Evolutionary conservation across 2,113 vertebrate genomes (phyloP), one percentile per base, ranked within the genome.

Genomic region (Catharus minimus): DNA sequence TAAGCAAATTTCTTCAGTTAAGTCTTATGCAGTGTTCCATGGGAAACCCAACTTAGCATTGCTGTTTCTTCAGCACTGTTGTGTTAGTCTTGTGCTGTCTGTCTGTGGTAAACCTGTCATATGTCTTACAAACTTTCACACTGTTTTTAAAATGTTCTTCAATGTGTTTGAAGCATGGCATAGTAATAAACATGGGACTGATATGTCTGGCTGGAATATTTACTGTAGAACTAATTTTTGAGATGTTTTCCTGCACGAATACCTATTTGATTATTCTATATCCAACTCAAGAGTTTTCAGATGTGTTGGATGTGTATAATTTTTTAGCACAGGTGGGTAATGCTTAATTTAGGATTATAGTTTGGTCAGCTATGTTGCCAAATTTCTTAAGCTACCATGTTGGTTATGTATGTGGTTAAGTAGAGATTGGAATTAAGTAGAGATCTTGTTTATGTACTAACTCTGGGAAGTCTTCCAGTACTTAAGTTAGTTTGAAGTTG

Each of bases 331-430:
- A 55, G 28, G 5, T 86, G 15, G 6, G 6, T 78, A 50, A n/a
- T 83, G 33, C 16, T 65, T 89, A 57, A 58, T 82, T 57, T 66
- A 61, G 44, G 44, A 23, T 47, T 71, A 39, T 56, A 14, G 53
- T 82, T 89, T 64, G 52, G 17, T 71, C 76, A 83, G 10, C 36
- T 74, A 33, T 68, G 33, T 64, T 94, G 47, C 3, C 33, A 50
- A 19, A 39, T 73, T 81, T 72, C 33, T 58, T 68, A 71, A 65
- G 2, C 5, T 78, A 11, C 0, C 0, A 5, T 26, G 10, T 44
- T 92, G 41, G 56, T 77, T 58, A 44, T 41, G 6, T 88, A 6
- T 76, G 86, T 89, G n/a, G n/a, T 69, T 78, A 77, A 62, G 10
- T 26, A 56, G n/a, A 50, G 49, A 30, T 36, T 49, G 16, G 60